A percentile compares a stretch with the other conserved stretches of the same genome.
Evolutionary conservation across 2,797 vertebrate genomes (phyloP).

Genomic region (Gephyroberyx darwinii): DNA sequence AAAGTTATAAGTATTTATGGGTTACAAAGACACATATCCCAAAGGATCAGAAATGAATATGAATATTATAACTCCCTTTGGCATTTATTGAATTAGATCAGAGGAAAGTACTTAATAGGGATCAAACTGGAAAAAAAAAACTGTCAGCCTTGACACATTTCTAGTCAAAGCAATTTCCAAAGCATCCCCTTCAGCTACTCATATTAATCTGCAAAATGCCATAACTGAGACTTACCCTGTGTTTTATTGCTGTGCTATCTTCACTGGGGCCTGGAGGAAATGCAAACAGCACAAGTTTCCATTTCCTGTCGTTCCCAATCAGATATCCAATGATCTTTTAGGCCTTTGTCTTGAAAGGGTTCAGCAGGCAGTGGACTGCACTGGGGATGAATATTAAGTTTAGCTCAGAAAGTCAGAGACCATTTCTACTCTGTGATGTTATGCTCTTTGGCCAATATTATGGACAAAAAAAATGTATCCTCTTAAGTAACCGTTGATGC

Average conservation of each 20-base stretch:
- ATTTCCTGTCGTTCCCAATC: slow-evolving; percentile 62
- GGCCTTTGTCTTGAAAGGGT: slow-evolving; percentile 49
- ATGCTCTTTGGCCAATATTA: slow-evolving; percentile 42
- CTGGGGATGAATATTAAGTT: slow-evolving; percentile 55
- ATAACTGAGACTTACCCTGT: slow-evolving; percentile 57
- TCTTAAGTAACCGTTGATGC: slow-evolving; percentile 51
- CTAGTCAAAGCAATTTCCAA: slow-evolving; percentile 73
- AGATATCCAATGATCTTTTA: slow-evolving; percentile 55
- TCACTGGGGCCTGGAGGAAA: slow-evolving; percentile 54
- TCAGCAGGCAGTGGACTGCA: slow-evolving; percentile 36
- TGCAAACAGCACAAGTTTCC: slow-evolving; percentile 54
- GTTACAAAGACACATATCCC: slow-evolving; percentile 73
- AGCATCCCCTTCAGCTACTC: slow-evolving; percentile 64
- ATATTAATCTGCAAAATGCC: slow-evolving; percentile 75
- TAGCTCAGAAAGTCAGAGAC: slow-evolving; percentile 40
- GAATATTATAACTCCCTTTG: slow-evolving; percentile 77
- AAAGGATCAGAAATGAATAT: slow-evolving; percentile 70
- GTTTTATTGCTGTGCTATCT: slow-evolving; percentile 58
- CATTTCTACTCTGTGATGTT: slow-evolving; percentile 62
- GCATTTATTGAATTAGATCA: slow-evolving; percentile 80
- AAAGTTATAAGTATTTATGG: slow-evolving; percentile 71
- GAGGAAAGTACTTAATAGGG: slow-evolving; percentile 75
- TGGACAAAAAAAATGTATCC: slow-evolving; percentile 21
- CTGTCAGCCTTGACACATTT: slow-evolving; percentile 76
- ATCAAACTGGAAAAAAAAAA: slow-evolving; percentile 67